phyloP scores from a whole-genome alignment of 1,140 invertebrate species.

The Heliconius hewitsoni region DNA sequence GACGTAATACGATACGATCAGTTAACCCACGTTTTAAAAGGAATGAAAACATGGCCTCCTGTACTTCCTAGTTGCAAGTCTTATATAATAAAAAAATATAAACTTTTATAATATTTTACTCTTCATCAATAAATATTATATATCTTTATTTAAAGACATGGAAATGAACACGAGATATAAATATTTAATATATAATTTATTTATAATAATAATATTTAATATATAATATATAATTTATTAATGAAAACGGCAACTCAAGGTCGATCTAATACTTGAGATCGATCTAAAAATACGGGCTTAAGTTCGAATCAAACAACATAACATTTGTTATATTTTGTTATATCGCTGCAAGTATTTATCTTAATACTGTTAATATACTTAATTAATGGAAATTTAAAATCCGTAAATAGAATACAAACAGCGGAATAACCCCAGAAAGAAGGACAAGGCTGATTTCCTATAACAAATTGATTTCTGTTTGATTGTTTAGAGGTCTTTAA shows the following conservation, averaged over 20 bases:
- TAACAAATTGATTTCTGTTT: conserved; percentile 30
- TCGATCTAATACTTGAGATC: too few relatives aligned
- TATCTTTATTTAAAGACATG: not conserved
- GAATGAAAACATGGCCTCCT: conserved; percentile 28
- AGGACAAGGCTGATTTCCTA: conserved; percentile 33
- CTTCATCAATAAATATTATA: not conserved
- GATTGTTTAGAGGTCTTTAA: conserved; percentile 20
- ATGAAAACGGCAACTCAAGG: too few relatives aligned
- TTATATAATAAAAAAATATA: not conserved
- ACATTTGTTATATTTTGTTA: not conserved
- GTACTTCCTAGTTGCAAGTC: not conserved
- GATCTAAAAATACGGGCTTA: not conserved
- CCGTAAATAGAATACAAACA: conserved; percentile 38
- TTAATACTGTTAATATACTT: not conserved
- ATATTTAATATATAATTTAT: not conserved
- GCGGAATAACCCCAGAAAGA: conserved; percentile 34
- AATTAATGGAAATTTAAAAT: conserved; percentile 25
- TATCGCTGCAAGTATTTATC: not conserved
- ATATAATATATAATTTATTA: too few relatives aligned
- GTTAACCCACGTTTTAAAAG: conserved; percentile 39
- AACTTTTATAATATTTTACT: not conserved
- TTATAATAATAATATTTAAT: too few relatives aligned
- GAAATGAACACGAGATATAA: not conserved
- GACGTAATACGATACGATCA: conserved; percentile 42
- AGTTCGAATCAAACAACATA: not conserved